These are phyloP conservation scores for Catostylus mosaicus DNA, from an alignment of 30 jellyfish, hydroid and myxozoan genomes.

Conservation along the genomic window DNA sequence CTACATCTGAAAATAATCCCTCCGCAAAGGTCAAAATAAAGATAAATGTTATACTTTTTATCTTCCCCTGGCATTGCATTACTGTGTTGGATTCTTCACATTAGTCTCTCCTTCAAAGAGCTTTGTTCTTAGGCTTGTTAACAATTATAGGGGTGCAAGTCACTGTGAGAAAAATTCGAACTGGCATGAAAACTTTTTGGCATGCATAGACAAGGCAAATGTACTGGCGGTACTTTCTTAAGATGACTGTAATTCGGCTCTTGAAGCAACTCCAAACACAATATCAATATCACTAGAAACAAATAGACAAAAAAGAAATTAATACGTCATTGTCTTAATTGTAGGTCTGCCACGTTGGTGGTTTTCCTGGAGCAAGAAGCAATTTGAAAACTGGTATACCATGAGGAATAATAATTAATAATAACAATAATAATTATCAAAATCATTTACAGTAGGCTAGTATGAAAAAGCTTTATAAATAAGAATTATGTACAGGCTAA, in stretches of 20 bases:
- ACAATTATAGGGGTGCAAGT: conserved; percentile 98
- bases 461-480: no score
- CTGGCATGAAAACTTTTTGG: conserved; percentile 99
- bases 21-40: no score
- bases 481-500: no score
- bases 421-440: no score
- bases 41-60: no score
- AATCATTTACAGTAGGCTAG: no score
- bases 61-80: no score
- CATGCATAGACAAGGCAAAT: conserved; percentile 98
- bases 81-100: neutral
- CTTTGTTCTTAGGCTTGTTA: conserved; percentile 75
- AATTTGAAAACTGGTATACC: no score
- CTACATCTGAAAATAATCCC: no score
- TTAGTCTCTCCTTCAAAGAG: conserved; percentile 51
- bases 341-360: neutral
- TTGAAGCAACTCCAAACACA: conserved; percentile 89
- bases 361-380: neutral
- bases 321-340: neutral
- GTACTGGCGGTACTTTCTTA: conserved; percentile 95
- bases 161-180: conserved; percentile 85
- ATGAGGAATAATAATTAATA: no score
- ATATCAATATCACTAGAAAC: conserved; percentile 92
- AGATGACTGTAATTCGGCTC: conserved; percentile 73
- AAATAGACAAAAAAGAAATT: neutral